These are phyloP conservation scores for Agonopterix alstromeriana DNA, from an alignment of 2,888 invertebrate genomes.

Conservation along the genomic window DNA sequence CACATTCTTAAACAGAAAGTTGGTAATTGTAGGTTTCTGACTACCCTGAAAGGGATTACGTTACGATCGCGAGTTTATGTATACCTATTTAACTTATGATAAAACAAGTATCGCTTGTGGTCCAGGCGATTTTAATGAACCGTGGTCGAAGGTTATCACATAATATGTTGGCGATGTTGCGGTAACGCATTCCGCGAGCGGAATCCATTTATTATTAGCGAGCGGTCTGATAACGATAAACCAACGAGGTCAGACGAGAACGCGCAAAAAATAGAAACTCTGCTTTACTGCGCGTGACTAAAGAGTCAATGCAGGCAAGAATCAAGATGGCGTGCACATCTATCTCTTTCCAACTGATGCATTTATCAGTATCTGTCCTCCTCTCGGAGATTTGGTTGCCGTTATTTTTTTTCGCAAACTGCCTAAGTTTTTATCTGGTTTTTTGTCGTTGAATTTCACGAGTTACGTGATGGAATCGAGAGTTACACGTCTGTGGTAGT, in stretches of 20 bases:
- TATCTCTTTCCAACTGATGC: slow-evolving; percentile 43
- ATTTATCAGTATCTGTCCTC: slow-evolving; percentile 28
- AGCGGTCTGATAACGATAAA: slow-evolving; percentile 71
- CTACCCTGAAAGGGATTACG: too few relatives aligned
- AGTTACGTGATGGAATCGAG: slow-evolving; percentile 55
- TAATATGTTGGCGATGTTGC: too few relatives aligned
- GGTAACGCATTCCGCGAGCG: slow-evolving; percentile 39
- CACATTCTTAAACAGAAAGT: too few relatives aligned
- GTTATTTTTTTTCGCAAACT: slow-evolving; percentile 55
- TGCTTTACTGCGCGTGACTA: slow-evolving; percentile 68
- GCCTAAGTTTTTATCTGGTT: slow-evolving; percentile 38
- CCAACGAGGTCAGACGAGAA: slow-evolving; percentile 69
- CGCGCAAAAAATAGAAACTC: slow-evolving; percentile 73
- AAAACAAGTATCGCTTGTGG: too few relatives aligned
- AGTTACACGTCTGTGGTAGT: slow-evolving; percentile 25
- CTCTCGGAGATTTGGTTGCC: slow-evolving; percentile 48
- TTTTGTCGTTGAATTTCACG: slow-evolving; percentile 59
- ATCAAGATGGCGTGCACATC: slow-evolving; percentile 59
- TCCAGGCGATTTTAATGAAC: too few relatives aligned
- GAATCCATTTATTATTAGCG: slow-evolving; percentile 65
- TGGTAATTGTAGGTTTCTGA: too few relatives aligned
- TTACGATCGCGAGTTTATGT: too few relatives aligned
- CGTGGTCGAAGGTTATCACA: too few relatives aligned
- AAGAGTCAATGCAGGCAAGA: slow-evolving; percentile 64
- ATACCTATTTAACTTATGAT: too few relatives aligned